Evolutionary conservation across 2,113 vertebrate species (phyloP).

Genomic region (Petrocephalus zakoni): DNA sequence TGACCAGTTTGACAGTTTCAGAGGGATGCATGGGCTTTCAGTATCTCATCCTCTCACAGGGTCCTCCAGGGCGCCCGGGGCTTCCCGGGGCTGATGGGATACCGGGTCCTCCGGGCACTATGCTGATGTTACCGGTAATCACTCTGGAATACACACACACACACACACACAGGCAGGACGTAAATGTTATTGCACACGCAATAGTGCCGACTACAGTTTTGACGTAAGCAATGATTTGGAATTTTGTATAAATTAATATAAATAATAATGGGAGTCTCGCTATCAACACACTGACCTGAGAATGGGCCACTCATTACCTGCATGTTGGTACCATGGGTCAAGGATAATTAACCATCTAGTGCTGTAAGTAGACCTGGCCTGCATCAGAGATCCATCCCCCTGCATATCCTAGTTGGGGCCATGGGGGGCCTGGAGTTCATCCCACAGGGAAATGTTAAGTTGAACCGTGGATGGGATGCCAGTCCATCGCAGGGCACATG

Average conservation of each 20-base stretch:
- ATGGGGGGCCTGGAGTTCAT: neutral
- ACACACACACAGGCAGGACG: neutral
- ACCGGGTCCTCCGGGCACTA: slow-evolving; percentile 74
- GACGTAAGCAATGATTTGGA: neutral
- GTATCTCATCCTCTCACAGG: slow-evolving; percentile 49
- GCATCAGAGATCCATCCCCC: neutral
- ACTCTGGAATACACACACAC: neutral
- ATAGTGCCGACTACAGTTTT: neutral
- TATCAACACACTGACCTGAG: slow-evolving; percentile 1
- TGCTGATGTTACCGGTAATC: slow-evolving; percentile 83
- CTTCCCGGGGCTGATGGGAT: slow-evolving; percentile 75
- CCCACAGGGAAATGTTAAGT: neutral
- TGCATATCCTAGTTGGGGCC: neutral
- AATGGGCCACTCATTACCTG: neutral
- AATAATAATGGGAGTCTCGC: neutral
- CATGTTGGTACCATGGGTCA: neutral
- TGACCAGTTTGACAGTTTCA: neutral
- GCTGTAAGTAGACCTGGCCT: neutral
- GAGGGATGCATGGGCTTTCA: neutral
- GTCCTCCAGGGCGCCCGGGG: slow-evolving; percentile 73
- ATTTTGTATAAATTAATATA: neutral
- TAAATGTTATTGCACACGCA: neutral
- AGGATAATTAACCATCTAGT: slow-evolving; percentile 1
- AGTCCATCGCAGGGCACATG: neutral
- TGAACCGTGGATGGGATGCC: neutral